Percentiles rank a stretch among this genome's conserved stretches.
Conservation (phyloP, 1,140 invertebrate genomes). For the Leptonema lineaticorne region DNA sequence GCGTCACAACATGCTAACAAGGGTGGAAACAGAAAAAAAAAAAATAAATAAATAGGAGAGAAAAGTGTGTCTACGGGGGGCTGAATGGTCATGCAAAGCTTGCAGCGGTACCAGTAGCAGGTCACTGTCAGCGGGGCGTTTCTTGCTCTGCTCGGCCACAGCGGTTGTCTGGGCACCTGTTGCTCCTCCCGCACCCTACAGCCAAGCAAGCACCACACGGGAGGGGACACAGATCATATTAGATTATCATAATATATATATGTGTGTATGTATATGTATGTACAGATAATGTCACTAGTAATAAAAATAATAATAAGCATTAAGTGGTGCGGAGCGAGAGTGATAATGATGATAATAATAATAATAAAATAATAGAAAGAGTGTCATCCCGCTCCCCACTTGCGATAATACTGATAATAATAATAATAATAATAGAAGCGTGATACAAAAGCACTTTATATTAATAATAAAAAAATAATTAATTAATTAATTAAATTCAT, state of each 20-base stretch:
- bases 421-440: too few relatives aligned
- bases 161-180: conserved; percentile 50
- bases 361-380: conserved; percentile 28
- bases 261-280: too few relatives aligned
- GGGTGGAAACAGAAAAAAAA: conserved; percentile 3
- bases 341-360: conserved; percentile 30
- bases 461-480: too few relatives aligned
- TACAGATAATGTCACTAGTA: conserved; percentile 27
- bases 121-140: conserved; percentile 71
- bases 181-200: conserved; percentile 45
- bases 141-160: conserved; percentile 78
- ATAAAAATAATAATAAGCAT: conserved; percentile 33
- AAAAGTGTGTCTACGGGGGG: conserved; percentile 23
- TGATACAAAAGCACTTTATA: too few relatives aligned
- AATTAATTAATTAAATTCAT: too few relatives aligned
- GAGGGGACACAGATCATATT: conserved; percentile 40
- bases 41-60: background rate
- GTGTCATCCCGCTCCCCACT: too few relatives aligned
- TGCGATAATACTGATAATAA: too few relatives aligned
- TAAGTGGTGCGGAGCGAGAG: conserved; percentile 28
- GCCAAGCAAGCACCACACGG: conserved; percentile 44
- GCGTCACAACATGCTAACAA: conserved; percentile 38
- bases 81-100: conserved; percentile 45
- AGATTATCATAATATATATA: conserved; percentile 36
- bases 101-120: conserved; percentile 87